These are phyloP conservation scores for Melanotaenia parkinsoni DNA, from an alignment of 2,797 vertebrate species.

Conservation along the genomic window DNA sequence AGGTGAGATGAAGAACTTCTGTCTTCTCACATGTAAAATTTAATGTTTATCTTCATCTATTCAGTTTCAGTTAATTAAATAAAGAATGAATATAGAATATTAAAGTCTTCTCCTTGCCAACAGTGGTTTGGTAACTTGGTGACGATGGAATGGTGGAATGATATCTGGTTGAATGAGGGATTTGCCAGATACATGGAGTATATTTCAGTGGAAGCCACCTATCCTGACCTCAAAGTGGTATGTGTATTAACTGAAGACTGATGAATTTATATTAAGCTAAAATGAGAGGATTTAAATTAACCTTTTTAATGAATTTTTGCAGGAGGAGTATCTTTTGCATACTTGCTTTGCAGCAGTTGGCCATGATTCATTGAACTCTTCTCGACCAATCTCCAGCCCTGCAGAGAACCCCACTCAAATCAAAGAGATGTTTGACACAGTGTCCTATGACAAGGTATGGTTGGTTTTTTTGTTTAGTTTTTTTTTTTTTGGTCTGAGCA, in stretches of 20 bases:
- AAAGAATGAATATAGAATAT: neutral
- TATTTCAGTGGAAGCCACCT: conserved; percentile 82
- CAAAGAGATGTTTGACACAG: conserved; percentile 85
- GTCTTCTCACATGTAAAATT: neutral
- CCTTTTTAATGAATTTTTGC: conserved; percentile 38
- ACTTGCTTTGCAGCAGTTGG: conserved; percentile 83
- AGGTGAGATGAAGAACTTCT: conserved; percentile 69
- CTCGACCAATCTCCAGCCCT: conserved; percentile 82
- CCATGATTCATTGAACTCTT: conserved; percentile 84
- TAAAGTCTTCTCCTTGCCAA: conserved; percentile 4
- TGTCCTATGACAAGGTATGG: conserved; percentile 81
- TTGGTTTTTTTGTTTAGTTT: neutral
- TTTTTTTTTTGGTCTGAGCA: neutral
- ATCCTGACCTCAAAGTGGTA: conserved; percentile 83
- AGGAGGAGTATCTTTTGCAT: conserved; percentile 82
- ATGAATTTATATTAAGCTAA: neutral
- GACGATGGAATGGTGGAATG: conserved; percentile 89
- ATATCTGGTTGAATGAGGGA: conserved; percentile 87
- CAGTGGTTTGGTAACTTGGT: conserved; percentile 91
- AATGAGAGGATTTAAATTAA: neutral
- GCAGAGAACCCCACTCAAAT: conserved; percentile 87
- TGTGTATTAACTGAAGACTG: conserved; percentile 28
- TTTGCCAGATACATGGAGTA: conserved; percentile 88
- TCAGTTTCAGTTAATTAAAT: neutral
- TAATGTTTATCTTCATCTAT: neutral